Percentiles rank a stretch among this genome's conserved stretches.
phyloP scores from a whole-genome alignment of 2,113 vertebrate species.

The Orthonyx spaldingii region DNA sequence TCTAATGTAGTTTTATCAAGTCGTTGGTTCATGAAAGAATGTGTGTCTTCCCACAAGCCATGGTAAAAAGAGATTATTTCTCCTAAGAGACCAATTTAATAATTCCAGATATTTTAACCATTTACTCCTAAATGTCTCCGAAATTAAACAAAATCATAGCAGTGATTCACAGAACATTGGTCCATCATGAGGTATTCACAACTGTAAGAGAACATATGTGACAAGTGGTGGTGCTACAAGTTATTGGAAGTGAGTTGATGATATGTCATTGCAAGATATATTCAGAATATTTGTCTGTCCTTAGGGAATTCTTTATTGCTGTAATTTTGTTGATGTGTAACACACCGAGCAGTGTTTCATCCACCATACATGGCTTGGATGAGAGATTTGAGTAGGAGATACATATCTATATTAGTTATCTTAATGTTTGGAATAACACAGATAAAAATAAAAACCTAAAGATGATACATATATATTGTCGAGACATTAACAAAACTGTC shows the following conservation, averaged over 20 bases:
- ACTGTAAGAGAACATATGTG: neutral
- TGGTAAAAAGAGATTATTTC: neutral
- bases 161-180: neutral
- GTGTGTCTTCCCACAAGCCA: neutral
- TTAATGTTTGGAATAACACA: neutral
- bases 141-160: neutral
- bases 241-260: neutral
- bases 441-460: neutral
- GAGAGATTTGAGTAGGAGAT: neutral
- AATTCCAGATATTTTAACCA: neutral
- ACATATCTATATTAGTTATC: neutral
- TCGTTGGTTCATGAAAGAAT: neutral
- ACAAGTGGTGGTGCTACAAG: accelerated
- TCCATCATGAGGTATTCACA: neutral
- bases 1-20: neutral
- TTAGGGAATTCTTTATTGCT: neutral
- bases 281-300: neutral
- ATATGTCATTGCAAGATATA: neutral
- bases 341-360: neutral
- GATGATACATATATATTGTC: accelerated
- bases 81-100: neutral
- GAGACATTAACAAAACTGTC: neutral
- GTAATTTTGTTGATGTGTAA: neutral
- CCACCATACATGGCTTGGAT: neutral
- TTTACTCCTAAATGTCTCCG: neutral